phyloP scores from a whole-genome alignment of 2,113 vertebrate genomes.

The Brevimyrus niger region DNA sequence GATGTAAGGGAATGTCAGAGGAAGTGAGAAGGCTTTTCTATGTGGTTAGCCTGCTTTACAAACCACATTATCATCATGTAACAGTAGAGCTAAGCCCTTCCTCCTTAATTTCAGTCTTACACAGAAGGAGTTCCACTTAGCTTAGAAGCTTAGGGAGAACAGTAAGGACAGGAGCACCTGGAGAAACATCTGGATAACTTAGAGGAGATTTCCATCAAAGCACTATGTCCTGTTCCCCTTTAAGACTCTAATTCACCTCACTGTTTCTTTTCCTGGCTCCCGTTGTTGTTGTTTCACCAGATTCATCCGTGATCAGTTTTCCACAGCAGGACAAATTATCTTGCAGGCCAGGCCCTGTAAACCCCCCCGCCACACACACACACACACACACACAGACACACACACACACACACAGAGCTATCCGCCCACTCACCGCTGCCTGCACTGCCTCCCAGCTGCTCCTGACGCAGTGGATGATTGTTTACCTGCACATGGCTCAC shows the following conservation, averaged over 20 bases:
- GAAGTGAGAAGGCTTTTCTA: background rate
- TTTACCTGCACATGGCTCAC: background rate
- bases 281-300: background rate
- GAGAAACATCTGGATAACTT: background rate
- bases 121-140: background rate
- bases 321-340: background rate
- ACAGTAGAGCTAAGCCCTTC: background rate
- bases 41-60: background rate
- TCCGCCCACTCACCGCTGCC: no score
- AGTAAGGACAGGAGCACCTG: background rate
- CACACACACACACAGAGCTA: background rate
- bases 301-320: background rate
- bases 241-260: background rate
- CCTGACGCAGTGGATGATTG: background rate
- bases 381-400: background rate
- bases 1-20: background rate
- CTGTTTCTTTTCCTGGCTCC: background rate
- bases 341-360: background rate
- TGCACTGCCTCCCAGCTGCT: background rate
- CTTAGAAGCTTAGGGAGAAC: background rate
- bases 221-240: background rate
- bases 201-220: background rate
- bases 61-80: background rate
- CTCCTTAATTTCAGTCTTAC: background rate
- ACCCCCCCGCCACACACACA: background rate